phyloP scores from a whole-genome alignment of 2,888 invertebrate species.

The Laspeyria flexula region DNA sequence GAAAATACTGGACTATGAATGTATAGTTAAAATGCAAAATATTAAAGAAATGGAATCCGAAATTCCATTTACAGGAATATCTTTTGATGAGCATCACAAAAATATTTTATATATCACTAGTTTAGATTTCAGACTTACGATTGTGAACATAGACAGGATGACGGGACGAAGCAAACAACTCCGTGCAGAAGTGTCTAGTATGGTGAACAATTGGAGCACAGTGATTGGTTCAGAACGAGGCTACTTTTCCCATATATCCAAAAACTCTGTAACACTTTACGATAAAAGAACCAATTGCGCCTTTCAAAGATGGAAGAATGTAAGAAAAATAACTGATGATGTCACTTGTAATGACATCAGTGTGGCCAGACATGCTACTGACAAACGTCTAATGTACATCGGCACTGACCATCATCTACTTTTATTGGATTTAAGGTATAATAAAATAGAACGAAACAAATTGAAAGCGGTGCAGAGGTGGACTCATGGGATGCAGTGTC shows the following conservation, averaged over 20 bases:
- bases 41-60: conserved; percentile 65
- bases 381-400: conserved; percentile 62
- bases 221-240: conserved; percentile 67
- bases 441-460: conserved; percentile 46
- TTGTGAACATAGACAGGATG: conserved; percentile 74
- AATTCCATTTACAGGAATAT: conserved; percentile 70
- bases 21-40: conserved; percentile 54
- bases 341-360: conserved; percentile 65
- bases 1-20: conserved; percentile 52
- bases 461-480: conserved; percentile 78
- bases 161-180: conserved; percentile 62
- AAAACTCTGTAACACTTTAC: conserved; percentile 64
- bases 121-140: conserved; percentile 63
- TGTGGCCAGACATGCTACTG: conserved; percentile 60
- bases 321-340: conserved; percentile 61
- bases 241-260: conserved; percentile 65
- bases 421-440: conserved; percentile 67
- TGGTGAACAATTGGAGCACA: conserved; percentile 73
- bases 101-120: conserved; percentile 72
- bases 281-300: conserved; percentile 70
- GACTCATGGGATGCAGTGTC: conserved; percentile 84
- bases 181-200: conserved; percentile 48
- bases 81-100: conserved; percentile 71
- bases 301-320: conserved; percentile 56
- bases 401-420: conserved; percentile 73